Conservation (phyloP, 2,888 invertebrate species). For the Dusona sp. region DNA sequence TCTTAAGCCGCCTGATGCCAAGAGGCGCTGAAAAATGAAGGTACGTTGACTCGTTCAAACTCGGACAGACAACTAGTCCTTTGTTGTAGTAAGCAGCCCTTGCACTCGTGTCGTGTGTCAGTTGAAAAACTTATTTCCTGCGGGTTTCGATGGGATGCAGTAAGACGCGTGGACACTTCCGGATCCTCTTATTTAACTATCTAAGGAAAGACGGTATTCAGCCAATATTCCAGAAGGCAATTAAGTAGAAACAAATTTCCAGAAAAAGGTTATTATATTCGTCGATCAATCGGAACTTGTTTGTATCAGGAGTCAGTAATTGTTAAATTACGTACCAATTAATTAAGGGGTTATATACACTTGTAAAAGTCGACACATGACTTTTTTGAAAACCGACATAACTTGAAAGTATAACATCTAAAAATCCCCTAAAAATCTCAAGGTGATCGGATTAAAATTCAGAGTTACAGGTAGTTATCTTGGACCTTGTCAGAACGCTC, state of each 20-base stretch:
- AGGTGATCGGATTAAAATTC: too few relatives aligned
- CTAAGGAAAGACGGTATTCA: neutral
- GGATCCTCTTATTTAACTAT: constrained; percentile 35
- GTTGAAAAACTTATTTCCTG: constrained; percentile 50
- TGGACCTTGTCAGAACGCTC: too few relatives aligned
- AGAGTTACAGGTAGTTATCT: too few relatives aligned
- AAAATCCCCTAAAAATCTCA: too few relatives aligned
- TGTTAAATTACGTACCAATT: neutral
- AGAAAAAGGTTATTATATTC: neutral
- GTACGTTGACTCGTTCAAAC: constrained; percentile 40
- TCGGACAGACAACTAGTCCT: constrained; percentile 43
- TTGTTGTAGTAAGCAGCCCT: too few relatives aligned
- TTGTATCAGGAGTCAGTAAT: neutral
- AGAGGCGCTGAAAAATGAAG: constrained; percentile 59
- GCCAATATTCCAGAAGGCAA: constrained; percentile 9
- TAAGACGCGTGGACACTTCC: constrained; percentile 56
- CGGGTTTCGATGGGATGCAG: constrained; percentile 36
- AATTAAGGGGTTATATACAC: too few relatives aligned
- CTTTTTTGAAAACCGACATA: too few relatives aligned
- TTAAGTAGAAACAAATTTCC: neutral
- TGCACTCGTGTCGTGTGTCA: constrained; percentile 28
- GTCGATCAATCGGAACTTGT: neutral
- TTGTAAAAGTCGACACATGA: too few relatives aligned
- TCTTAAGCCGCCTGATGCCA: constrained; percentile 39
- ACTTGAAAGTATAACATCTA: too few relatives aligned